Evolutionary conservation across 1,140 invertebrate genomes (phyloP), one percentile per base, ranked within the genome.

Genomic region (Zaprionus kolodkinae): DNA sequence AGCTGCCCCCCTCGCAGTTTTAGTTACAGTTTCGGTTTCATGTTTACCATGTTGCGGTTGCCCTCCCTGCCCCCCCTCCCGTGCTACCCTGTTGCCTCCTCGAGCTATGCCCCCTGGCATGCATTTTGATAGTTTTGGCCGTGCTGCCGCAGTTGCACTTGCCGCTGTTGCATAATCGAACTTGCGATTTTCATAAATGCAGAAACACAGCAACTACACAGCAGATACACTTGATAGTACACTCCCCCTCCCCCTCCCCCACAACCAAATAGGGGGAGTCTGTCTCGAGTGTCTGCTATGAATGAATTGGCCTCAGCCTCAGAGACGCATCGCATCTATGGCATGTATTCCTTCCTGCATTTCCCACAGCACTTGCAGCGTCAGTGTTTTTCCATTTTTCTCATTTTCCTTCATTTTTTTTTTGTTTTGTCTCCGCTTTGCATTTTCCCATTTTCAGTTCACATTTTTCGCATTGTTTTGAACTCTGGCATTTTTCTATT

Each of bases 21-120:
- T 88, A 88, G 84, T 88, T 89, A 88, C 84, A 78, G 84, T 88
- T 80, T 88, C 84, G 74, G 84, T 87, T 84, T 88, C 84, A 80
- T 87, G 84, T 88, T 87, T 88, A 76, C 73, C 84, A 80, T 87
- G 79, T 87, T 83, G 84, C 80, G 83, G 83, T 81, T 76, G 59
- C 48, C 63, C 3, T 3, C 27, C 1, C 25, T 4, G 3, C 27
- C 27, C 27, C 4, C 25, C 25, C 25, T 27, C 4, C 25, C 45
- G 38, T n/a, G 56, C 35, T 61, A 17, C 11, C 30, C 50, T 64
- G 48, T 54, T 68, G 74, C 48, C 35, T 2, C 27, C 72, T 62
- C 43, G 54, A 79, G 65, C 70, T 65, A 1, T 83, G 81, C 63
- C 80, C 76, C 67, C 45, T 87, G 72, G 83, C 84, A 76, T 87